Evolutionary conservation across 2,113 vertebrate genomes (phyloP).

Genomic region (Crotalus tigris): DNA sequence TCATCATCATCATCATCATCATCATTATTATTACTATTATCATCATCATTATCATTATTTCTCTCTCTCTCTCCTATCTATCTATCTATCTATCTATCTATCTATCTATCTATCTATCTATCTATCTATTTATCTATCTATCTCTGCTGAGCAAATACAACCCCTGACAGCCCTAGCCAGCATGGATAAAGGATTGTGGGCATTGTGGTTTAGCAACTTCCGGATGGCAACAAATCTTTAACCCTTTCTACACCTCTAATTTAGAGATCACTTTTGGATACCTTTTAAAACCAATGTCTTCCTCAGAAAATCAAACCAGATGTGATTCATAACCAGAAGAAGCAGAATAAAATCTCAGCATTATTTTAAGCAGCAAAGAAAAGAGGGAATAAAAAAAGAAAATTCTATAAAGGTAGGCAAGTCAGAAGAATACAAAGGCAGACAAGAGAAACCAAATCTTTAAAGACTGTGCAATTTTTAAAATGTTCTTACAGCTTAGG

Average conservation of each 20-base stretch:
- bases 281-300: neutral
- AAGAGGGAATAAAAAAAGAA: neutral
- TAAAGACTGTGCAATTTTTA: slow-evolving; percentile 38
- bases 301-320: neutral
- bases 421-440: neutral
- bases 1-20: too few species aligned
- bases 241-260: neutral
- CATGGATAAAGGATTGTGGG: neutral
- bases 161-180: neutral
- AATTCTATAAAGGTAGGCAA: slow-evolving; percentile 24
- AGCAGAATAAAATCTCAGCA: neutral
- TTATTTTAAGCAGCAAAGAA: neutral
- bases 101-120: too few species aligned
- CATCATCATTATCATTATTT: too few species aligned
- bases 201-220: neutral
- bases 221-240: neutral
- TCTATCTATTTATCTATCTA: too few species aligned
- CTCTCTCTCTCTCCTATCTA: too few species aligned
- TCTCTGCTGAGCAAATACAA: too few species aligned
- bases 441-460: slow-evolving; percentile 21
- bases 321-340: neutral
- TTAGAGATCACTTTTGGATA: neutral
- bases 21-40: too few species aligned
- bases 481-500: slow-evolving; percentile 36
- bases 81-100: too few species aligned